Evolutionary conservation across 2,113 vertebrate species (phyloP), one percentile per base, ranked within the genome.

Genomic region (Candoia aspera): DNA sequence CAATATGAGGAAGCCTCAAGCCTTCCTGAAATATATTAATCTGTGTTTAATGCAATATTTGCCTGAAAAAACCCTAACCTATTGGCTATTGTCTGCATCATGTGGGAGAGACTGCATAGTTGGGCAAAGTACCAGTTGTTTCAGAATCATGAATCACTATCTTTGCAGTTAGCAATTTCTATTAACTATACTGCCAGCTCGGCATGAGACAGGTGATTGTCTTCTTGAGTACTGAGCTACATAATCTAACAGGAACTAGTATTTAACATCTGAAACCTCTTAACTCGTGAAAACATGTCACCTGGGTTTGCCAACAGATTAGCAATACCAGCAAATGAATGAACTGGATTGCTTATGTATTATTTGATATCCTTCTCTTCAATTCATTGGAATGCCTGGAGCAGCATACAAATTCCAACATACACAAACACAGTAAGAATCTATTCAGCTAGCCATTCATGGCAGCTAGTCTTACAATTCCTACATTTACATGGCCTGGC

Each of bases 211-310:
- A 59, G 23, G 8, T 64, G 62, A 17, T 59, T 87, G 54, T 79
- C 62, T 79, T 59, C 15, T 91, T 87, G 33, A 26, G 17, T 26
- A 46, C 53, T 87, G 33, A 87, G 90, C 53, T 58, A 29, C n/a
- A 37, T 91, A 79, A 49, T 88, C 54, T 83, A 88, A 55, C 26
- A 91, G 62, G 57, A 87, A 68, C 37, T 15, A 68, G 64, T 59
- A 68, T 83, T 59, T 37, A 58, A 83, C 37, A 79, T 83, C 37
- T 91, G 86, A 84, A 49, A 79, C 64, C 26, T 73, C 49, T 91
- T 73, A 59, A 42, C 55, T 33, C 68, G 26, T 92, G 46, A 60
- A 92, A 84, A 33, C 29, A 58, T 83, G 42, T 29, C 37, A 92
- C 86, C 55, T 88, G 6, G 6, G 6, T 55, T 42, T 88, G 86